phyloP scores from a whole-genome alignment of 2,888 invertebrate genomes.

The Melangyna quadrimaculata region DNA sequence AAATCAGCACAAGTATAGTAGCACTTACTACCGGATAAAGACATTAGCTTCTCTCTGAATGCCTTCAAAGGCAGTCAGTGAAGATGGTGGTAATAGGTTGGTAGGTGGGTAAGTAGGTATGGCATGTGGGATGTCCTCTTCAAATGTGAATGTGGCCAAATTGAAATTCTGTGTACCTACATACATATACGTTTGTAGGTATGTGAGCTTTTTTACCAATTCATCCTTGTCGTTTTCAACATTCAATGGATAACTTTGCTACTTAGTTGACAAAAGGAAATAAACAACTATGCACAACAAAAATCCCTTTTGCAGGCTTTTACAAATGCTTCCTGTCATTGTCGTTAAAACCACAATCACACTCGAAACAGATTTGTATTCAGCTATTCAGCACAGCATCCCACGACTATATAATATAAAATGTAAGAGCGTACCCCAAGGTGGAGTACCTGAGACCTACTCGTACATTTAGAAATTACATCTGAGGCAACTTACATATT shows the following conservation, averaged over 20 bases:
- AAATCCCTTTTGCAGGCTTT: slow-evolving; percentile 17
- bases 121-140: neutral
- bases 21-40: slow-evolving; percentile 41
- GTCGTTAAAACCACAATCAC: slow-evolving; percentile 60
- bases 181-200: neutral
- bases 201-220: slow-evolving; percentile 58
- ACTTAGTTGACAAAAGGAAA: slow-evolving; percentile 19
- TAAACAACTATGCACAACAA: neutral
- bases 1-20: slow-evolving; percentile 59
- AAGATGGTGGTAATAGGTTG: neutral
- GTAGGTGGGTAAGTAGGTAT: neutral
- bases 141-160: slow-evolving; percentile 50
- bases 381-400: slow-evolving; percentile 25
- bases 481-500: neutral
- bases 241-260: slow-evolving; percentile 37
- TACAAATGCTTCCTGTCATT: slow-evolving; percentile 46
- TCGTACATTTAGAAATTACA: slow-evolving; percentile 32
- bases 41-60: slow-evolving; percentile 42
- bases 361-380: slow-evolving; percentile 25
- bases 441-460: neutral
- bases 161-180: slow-evolving; percentile 56
- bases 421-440: neutral
- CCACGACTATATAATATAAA: neutral
- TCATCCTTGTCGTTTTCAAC: slow-evolving; percentile 36
- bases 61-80: neutral